Conservation (phyloP, 2,797 vertebrate species). For the Acrocephalus scirpaceus region DNA sequence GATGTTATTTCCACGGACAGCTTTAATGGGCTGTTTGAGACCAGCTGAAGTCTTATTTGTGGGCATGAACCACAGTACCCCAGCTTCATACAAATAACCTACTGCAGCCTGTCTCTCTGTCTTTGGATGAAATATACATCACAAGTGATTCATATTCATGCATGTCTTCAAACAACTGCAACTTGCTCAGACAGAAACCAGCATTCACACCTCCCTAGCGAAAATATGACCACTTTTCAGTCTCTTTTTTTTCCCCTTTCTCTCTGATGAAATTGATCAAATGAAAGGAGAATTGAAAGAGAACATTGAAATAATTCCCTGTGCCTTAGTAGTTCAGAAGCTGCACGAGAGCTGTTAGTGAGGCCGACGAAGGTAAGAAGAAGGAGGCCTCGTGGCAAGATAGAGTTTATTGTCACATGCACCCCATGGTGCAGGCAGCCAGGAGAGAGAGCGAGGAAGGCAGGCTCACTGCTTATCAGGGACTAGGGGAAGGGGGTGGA, state of each 20-base stretch:
- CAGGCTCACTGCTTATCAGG: too few species aligned
- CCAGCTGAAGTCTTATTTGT: not conserved
- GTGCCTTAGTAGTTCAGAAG: too few species aligned
- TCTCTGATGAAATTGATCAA: not conserved
- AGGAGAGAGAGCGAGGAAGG: too few species aligned
- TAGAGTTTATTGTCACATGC: too few species aligned
- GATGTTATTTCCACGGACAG: not conserved
- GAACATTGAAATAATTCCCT: too few species aligned
- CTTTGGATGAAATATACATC: conserved; percentile 45
- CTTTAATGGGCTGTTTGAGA: not conserved
- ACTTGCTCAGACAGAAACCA: not conserved
- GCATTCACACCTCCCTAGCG: not conserved
- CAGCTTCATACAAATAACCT: not conserved
- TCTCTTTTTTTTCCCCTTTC: not conserved
- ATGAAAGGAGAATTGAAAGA: conserved; percentile 16
- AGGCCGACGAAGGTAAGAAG: too few species aligned
- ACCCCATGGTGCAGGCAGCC: too few species aligned
- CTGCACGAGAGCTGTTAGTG: too few species aligned
- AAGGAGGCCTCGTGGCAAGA: too few species aligned
- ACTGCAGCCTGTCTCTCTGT: not conserved
- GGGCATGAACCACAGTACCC: not conserved
- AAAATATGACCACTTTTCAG: not conserved
- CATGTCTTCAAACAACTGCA: conserved; percentile 18
- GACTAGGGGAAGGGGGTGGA: too few species aligned
- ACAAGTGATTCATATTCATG: conserved; percentile 24